Evolutionary conservation across 2,888 invertebrate genomes (phyloP).

Genomic region (Arge pagana): DNA sequence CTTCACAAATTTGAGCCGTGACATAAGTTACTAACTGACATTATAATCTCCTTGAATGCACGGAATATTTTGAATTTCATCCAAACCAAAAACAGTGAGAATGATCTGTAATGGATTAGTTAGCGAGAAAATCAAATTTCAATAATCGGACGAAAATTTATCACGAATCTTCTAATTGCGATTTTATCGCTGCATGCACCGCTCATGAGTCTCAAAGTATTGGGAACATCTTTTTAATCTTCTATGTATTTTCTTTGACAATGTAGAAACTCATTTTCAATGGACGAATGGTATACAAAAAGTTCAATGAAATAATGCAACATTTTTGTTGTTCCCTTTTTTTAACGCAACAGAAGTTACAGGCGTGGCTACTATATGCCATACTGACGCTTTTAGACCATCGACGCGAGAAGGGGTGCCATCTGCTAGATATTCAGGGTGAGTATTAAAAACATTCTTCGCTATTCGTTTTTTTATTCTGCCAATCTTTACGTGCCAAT

Average conservation of each 20-base stretch:
- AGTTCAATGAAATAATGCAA: slow-evolving; percentile 19
- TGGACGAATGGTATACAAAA: slow-evolving; percentile 18
- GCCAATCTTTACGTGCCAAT: too few relatives aligned
- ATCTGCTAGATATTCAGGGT: slow-evolving; percentile 22
- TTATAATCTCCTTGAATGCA: too few relatives aligned
- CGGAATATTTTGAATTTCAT: too few relatives aligned
- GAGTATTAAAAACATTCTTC: slow-evolving; percentile 20
- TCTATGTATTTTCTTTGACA: background rate
- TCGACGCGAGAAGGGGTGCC: slow-evolving; percentile 18
- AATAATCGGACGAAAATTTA: too few relatives aligned
- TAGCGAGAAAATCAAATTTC: too few relatives aligned
- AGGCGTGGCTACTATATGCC: slow-evolving; percentile 74
- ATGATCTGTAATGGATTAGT: too few relatives aligned
- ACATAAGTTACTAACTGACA: too few relatives aligned
- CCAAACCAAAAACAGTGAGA: too few relatives aligned
- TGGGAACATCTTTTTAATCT: background rate
- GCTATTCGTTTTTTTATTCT: slow-evolving; percentile 1
- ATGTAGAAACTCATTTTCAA: slow-evolving; percentile 6
- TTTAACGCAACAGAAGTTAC: slow-evolving; percentile 62
- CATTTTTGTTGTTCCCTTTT: slow-evolving; percentile 34
- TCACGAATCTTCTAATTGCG: too few relatives aligned
- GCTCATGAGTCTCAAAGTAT: background rate
- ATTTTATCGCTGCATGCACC: too few relatives aligned
- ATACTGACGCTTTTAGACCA: slow-evolving; percentile 63
- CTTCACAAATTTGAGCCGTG: too few relatives aligned